phyloP scores from a whole-genome alignment of 2,888 invertebrate genomes.

The Drosophila melanosoma region DNA sequence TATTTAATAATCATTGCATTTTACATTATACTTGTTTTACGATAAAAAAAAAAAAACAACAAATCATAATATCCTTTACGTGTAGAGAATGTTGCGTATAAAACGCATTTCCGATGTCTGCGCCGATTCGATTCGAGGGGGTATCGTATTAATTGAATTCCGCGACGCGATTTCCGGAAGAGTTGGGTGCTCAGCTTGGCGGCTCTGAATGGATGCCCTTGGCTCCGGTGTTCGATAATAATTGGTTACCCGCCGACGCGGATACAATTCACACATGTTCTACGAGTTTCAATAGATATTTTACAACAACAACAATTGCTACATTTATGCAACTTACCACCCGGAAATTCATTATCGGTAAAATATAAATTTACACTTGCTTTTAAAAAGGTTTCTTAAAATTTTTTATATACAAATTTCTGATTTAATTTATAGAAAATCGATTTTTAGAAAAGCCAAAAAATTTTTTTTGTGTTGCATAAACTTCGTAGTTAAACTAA shows the following conservation, averaged over 20 bases:
- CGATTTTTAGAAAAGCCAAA: not conserved
- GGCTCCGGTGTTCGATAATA: constrained; percentile 29
- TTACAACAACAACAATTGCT: not conserved
- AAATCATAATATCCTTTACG: not conserved
- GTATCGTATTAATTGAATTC: not conserved
- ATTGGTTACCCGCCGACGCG: constrained; percentile 17
- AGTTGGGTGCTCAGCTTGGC: constrained; percentile 38
- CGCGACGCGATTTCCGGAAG: not conserved
- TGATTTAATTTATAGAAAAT: not conserved
- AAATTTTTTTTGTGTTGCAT: not conserved
- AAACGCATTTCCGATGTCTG: not conserved
- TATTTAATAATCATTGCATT: not conserved
- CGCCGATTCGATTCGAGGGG: not conserved
- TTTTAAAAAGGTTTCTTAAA: not conserved
- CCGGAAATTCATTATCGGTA: not conserved
- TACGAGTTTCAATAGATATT: not conserved
- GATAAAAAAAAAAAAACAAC: not conserved
- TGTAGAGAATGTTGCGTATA: not conserved
- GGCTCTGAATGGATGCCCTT: constrained; percentile 36
- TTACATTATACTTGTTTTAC: not conserved
- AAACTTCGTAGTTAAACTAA: not conserved
- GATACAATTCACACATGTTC: constrained; percentile 39
- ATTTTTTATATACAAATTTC: not conserved
- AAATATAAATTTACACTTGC: not conserved
- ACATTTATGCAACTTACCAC: not conserved